These are phyloP conservation scores for Perccottus glenii DNA, from an alignment of 2,113 vertebrate species.

Conservation along the genomic window DNA sequence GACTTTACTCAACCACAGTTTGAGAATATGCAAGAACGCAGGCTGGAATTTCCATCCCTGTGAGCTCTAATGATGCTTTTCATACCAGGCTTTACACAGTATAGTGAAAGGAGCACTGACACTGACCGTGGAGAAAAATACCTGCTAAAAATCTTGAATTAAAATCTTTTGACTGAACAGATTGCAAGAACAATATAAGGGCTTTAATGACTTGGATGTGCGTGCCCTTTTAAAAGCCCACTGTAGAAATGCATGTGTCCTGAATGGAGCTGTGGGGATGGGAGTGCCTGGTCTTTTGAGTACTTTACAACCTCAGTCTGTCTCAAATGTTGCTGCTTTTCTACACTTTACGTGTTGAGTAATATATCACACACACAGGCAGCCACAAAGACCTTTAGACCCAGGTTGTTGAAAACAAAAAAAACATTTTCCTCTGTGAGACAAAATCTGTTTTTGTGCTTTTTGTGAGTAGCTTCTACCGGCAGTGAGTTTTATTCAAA, in stretches of 20 bases:
- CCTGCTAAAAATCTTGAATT: neutral
- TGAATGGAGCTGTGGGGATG: slow-evolving; percentile 58
- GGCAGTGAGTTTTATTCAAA: slow-evolving; percentile 70
- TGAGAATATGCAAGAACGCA: slow-evolving; percentile 22
- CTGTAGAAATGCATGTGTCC: slow-evolving; percentile 28
- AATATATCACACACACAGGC: slow-evolving; percentile 30
- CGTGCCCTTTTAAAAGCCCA: slow-evolving; percentile 36
- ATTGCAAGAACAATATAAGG: slow-evolving; percentile 18
- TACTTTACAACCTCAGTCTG: slow-evolving; percentile 53
- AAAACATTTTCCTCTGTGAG: slow-evolving; percentile 50
- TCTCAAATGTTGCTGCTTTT: slow-evolving; percentile 40
- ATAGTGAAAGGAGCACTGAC: neutral
- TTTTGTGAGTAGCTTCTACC: slow-evolving; percentile 68
- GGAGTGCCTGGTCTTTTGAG: slow-evolving; percentile 56
- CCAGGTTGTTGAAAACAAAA: slow-evolving; percentile 45
- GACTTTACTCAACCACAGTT: slow-evolving; percentile 18
- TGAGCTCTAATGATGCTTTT: slow-evolving; percentile 24
- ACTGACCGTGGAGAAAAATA: neutral
- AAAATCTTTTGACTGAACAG: neutral
- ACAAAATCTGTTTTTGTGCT: slow-evolving; percentile 72
- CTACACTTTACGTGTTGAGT: slow-evolving; percentile 35
- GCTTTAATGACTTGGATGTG: slow-evolving; percentile 27
- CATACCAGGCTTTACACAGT: slow-evolving; percentile 19
- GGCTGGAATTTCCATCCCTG: slow-evolving; percentile 61
- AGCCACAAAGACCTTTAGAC: slow-evolving; percentile 30